Base-by-base conservation (phyloP, 2,888 invertebrate species). In the Plebejus melissa region DNA sequence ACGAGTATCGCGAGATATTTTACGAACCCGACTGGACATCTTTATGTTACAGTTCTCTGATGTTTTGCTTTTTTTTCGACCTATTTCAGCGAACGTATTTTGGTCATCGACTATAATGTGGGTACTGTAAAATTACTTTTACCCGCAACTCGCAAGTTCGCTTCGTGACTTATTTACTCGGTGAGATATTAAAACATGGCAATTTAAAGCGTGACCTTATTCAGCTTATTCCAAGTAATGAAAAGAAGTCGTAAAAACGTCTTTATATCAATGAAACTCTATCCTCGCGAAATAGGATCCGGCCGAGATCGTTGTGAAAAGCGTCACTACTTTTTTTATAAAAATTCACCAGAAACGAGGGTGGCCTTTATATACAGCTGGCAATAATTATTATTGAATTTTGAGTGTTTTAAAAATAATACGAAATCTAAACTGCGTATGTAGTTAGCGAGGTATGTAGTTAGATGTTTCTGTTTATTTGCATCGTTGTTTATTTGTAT, bases 271-370 rank as follows among this genome's bases (percentile, higher is more conserved):
- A 86, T 86, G 91, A 90, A 91, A 91, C 88, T 91, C 88, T 89
- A 91, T 89, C 88, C 88, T 86, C 82, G 87, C 88, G 91, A 90
- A 91, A 91, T 89, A 87, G 88, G 90, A 91, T 88, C 87, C 85
- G 82, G 82, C 82, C 85, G 65, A 79, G 75, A 75, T 76, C n/a
- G 16, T 69, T 69, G 74, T 65, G 50, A 46, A 57, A 74, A 75
- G 69, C 74, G 75, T 70, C 69, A 54, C 54, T 22, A 75, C 36
- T 75, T 57, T 75, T 70, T 69, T 60, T 75, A 28, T 6, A 50
- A 46, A 28, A 54, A 72, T 72, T 54, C 50, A 72, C 54, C 72
- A 50, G 54, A 50, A 50, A 71, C 28, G 72, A 72, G 72, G 72
- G 72, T 72, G 72, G 72, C 72, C 71, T 50, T 11, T 71, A 46